phyloP scores from a whole-genome alignment of 2,113 vertebrate species.

The Parus major region DNA sequence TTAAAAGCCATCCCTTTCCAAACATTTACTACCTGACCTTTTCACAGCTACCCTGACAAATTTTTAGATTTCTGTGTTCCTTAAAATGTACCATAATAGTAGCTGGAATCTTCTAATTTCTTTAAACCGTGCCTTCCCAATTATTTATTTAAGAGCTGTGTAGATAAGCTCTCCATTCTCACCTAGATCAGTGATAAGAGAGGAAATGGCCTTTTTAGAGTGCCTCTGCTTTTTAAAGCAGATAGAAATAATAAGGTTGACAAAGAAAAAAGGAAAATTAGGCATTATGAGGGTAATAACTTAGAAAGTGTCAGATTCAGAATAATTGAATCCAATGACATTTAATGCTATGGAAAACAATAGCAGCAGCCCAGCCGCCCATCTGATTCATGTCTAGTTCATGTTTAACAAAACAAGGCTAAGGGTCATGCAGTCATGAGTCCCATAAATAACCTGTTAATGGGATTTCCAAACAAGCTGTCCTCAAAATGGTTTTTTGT shows the following conservation, averaged over 20 bases:
- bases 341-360: conserved; percentile 95
- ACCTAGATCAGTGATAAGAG: conserved; percentile 45
- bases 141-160: not conserved
- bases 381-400: conserved; percentile 95
- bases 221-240: conserved; percentile 66
- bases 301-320: conserved; percentile 80
- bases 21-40: not conserved
- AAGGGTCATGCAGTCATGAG: conserved; percentile 91
- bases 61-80: not conserved
- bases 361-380: conserved; percentile 87
- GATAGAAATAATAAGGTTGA: conserved; percentile 79
- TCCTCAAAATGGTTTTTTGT: conserved; percentile 85
- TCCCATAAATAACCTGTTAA: conserved; percentile 99
- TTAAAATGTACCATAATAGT: not conserved
- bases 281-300: conserved; percentile 81
- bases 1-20: not conserved
- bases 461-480: conserved; percentile 99
- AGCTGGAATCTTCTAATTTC: not conserved
- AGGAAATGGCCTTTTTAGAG: conserved; percentile 57
- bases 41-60: not conserved
- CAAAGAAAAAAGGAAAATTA: conserved; percentile 78
- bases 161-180: not conserved
- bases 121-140: not conserved
- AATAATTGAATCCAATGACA: conserved; percentile 96
- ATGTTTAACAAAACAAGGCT: conserved; percentile 99